phyloP scores from a whole-genome alignment of 1,140 invertebrate species.

The Acarapis woodi region DNA sequence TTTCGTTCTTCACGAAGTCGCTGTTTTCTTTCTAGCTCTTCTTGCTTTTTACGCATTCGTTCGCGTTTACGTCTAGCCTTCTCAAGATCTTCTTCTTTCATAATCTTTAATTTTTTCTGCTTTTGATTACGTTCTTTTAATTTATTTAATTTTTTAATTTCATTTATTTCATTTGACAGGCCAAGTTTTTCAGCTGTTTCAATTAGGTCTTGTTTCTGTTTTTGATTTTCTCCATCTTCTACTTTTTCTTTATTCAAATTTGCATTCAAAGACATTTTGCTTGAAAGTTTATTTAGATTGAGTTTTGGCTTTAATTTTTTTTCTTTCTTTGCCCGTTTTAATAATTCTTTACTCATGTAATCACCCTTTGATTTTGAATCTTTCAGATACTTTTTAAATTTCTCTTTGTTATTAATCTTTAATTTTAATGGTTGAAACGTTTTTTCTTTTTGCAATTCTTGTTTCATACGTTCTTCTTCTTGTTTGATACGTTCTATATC shows the following conservation, averaged over 20 bases:
- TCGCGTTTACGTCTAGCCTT: constrained; percentile 7
- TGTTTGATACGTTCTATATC: neutral
- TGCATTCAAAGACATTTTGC: constrained; percentile 1
- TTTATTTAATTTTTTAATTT: constrained; percentile 3
- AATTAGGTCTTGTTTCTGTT: neutral
- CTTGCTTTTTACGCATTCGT: neutral
- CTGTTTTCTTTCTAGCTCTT: too few species aligned
- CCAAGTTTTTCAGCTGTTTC: neutral
- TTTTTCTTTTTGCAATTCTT: neutral
- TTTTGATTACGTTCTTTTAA: constrained; percentile 5
- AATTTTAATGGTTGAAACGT: neutral
- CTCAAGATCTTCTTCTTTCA: constrained; percentile 13
- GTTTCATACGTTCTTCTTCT: neutral
- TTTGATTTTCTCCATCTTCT: neutral
- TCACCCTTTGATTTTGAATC: too few species aligned
- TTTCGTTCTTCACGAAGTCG: constrained; percentile 6
- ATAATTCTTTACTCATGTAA: too few species aligned
- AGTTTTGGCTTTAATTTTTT: neutral
- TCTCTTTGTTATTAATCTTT: neutral
- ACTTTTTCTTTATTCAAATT: constrained; percentile 2
- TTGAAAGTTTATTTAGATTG: neutral
- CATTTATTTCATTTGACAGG: constrained; percentile 3
- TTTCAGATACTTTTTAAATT: too few species aligned
- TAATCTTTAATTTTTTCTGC: constrained; percentile 12
- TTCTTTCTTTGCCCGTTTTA: neutral